These are phyloP conservation scores for Nomada ferruginata DNA, from an alignment of 2,888 invertebrate genomes.

Conservation along the genomic window DNA sequence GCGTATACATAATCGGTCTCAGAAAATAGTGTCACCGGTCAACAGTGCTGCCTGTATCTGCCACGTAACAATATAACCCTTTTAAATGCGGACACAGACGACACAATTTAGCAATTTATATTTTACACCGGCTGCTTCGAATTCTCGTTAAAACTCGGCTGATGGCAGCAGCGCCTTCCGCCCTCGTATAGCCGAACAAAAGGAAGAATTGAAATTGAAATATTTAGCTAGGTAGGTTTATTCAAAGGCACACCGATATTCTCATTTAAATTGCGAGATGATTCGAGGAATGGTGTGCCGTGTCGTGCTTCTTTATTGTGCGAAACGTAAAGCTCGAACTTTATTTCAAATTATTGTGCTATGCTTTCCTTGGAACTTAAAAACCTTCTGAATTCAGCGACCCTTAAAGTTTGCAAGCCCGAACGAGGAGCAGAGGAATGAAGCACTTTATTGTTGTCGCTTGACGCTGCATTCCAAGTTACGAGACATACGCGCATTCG, in stretches of 20 bases:
- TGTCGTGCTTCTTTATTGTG: constrained; percentile 4
- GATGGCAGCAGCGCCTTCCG: neutral
- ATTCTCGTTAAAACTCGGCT: constrained; percentile 27
- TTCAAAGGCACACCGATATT: constrained; percentile 7
- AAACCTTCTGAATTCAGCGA: constrained; percentile 23
- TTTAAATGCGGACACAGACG: neutral
- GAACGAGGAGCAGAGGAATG: neutral
- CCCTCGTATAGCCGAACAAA: constrained; percentile 23
- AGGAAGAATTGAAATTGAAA: constrained; percentile 26
- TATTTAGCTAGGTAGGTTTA: constrained; percentile 15
- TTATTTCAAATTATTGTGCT: constrained; percentile 1
- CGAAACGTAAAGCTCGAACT: constrained; percentile 23
- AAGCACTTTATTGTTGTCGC: constrained; percentile 43
- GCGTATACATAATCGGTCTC: too few relatives aligned
- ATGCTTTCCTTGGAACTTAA: constrained; percentile 27
- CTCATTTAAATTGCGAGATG: constrained; percentile 27
- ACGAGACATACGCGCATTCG: constrained; percentile 22
- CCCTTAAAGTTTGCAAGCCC: neutral
- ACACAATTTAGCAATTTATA: constrained; percentile 5
- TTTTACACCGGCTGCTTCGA: constrained; percentile 21
- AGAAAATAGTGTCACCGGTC: too few relatives aligned
- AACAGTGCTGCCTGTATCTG: too few relatives aligned
- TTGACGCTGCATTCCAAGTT: constrained; percentile 1
- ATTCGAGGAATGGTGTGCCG: constrained; percentile 16
- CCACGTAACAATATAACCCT: too few relatives aligned